phyloP scores from a whole-genome alignment of 1,140 invertebrate genomes.

The Musca domestica region DNA sequence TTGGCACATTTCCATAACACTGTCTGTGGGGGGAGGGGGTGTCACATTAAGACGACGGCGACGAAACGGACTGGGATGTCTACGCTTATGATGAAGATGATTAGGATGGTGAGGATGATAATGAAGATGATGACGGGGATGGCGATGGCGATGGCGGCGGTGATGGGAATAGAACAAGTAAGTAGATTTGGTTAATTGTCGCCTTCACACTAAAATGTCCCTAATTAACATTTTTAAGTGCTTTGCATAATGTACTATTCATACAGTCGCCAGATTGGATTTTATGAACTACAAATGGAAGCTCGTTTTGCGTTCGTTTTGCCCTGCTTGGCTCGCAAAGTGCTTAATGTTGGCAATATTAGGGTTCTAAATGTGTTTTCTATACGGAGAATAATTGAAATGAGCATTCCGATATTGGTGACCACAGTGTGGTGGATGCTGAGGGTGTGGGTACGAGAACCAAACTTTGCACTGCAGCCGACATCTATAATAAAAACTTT shows the following conservation, averaged over 20 bases:
- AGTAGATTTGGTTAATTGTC: constrained; percentile 13
- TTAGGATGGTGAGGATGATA: neutral
- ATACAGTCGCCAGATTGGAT: neutral
- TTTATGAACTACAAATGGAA: constrained; percentile 5
- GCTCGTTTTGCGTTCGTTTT: constrained; percentile 6
- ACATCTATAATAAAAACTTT: too few relatives aligned
- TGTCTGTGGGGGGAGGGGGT: neutral
- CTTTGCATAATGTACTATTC: constrained; percentile 4
- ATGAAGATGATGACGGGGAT: neutral
- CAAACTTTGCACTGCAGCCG: too few relatives aligned
- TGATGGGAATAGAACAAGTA: neutral
- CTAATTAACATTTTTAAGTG: constrained; percentile 18
- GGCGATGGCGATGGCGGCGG: neutral
- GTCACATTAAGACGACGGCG: too few relatives aligned
- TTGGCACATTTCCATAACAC: constrained; percentile 8
- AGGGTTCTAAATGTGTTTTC: neutral
- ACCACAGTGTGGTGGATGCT: too few relatives aligned
- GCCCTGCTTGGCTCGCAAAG: too few relatives aligned
- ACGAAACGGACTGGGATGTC: too few relatives aligned
- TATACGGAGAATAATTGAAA: neutral
- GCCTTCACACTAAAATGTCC: constrained; percentile 18
- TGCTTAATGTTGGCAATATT: constrained; percentile 4
- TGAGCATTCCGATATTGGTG: neutral
- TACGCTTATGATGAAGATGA: too few relatives aligned
- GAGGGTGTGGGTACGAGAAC: too few relatives aligned